These are phyloP conservation scores for Tetraodon nigroviridis DNA, from an alignment of 2,113 vertebrate genomes.

Conservation along the genomic window DNA sequence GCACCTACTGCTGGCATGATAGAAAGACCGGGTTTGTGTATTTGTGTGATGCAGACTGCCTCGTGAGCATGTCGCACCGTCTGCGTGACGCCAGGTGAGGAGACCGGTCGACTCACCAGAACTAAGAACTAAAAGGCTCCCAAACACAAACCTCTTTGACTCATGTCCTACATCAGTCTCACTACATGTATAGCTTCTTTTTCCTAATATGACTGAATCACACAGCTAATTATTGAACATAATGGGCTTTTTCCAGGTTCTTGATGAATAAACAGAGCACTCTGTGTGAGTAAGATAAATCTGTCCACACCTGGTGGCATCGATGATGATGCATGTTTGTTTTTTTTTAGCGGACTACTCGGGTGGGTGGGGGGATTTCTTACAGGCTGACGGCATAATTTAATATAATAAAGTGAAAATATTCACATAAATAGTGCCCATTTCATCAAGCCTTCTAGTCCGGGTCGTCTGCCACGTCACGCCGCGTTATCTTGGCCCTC, in stretches of 20 bases:
- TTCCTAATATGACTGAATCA: conserved; percentile 42
- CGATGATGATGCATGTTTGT: no score
- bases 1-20: neutral
- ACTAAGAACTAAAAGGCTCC: conserved; percentile 6
- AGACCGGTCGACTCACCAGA: neutral
- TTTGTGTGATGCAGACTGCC: neutral
- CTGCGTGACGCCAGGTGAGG: conserved; percentile 5
- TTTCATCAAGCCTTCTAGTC: neutral
- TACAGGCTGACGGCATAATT: no score
- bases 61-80: neutral
- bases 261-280: neutral
- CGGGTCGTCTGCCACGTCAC: conserved; percentile 6
- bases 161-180: conserved; percentile 19
- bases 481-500: conserved; percentile 3
- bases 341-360: no score
- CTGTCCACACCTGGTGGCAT: neutral
- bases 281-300: neutral
- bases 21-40: neutral
- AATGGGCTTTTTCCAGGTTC: conserved; percentile 12
- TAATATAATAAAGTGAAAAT: no score
- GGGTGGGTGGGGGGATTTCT: no score
- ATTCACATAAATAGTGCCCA: no score
- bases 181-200: conserved; percentile 19
- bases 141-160: conserved; percentile 17
- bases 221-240: conserved; percentile 21